These are phyloP conservation scores for Alauda arvensis DNA, from an alignment of 2,797 vertebrate species.

Conservation along the genomic window DNA sequence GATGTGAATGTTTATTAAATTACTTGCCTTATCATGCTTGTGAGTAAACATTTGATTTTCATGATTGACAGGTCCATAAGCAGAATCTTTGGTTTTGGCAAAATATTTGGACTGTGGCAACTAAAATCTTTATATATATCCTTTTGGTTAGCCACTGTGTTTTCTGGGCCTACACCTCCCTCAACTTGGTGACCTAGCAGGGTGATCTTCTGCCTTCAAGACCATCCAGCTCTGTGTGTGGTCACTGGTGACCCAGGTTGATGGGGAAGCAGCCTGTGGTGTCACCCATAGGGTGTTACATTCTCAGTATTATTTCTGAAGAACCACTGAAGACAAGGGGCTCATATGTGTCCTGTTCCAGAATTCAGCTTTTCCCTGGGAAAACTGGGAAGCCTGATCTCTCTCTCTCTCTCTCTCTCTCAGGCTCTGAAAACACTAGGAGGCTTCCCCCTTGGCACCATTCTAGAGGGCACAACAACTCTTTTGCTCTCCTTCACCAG, in stretches of 20 bases:
- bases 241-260: accelerated
- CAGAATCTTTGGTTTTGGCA: not conserved
- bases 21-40: not conserved
- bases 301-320: not conserved
- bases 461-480: not conserved
- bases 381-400: not conserved
- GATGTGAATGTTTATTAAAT: not conserved
- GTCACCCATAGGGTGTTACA: not conserved
- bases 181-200: not conserved
- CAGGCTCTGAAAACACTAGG: not conserved
- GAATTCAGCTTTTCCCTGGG: not conserved
- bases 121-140: not conserved
- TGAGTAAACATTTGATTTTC: accelerated
- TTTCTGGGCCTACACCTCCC: not conserved
- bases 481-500: not conserved
- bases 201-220: not conserved
- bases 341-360: accelerated
- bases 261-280: accelerated
- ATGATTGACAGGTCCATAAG: not conserved
- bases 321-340: not conserved
- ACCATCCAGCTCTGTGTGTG: not conserved
- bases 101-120: not conserved
- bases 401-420: not conserved
- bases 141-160: not conserved
- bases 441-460: not conserved